Evolutionary conservation across 2,113 vertebrate species (phyloP).

Genomic region (Hiodon tergisus): DNA sequence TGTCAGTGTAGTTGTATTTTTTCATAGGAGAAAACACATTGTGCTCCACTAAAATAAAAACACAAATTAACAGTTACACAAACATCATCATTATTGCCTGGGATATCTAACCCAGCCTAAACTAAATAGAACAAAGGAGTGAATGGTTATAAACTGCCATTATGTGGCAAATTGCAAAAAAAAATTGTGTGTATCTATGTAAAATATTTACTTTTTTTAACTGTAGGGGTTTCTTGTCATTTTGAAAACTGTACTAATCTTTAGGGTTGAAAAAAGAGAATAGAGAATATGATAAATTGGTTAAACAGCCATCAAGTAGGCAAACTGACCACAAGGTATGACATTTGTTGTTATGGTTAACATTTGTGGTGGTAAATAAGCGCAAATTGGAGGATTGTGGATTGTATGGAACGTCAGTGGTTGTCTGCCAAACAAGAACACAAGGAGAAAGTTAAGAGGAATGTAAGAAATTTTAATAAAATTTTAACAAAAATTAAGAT

Average conservation of each 20-base stretch:
- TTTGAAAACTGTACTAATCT: neutral
- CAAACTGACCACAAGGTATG: neutral
- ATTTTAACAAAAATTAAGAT: constrained; percentile 13
- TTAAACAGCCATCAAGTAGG: neutral
- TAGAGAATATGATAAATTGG: neutral
- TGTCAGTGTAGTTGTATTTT: constrained; percentile 13
- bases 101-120: constrained; percentile 28
- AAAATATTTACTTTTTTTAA: constrained; percentile 12
- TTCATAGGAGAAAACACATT: constrained; percentile 5
- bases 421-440: neutral
- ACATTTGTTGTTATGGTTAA: neutral
- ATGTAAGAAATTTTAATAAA: constrained; percentile 23
- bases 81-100: constrained; percentile 9
- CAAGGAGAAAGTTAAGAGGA: constrained; percentile 13
- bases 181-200: constrained; percentile 9
- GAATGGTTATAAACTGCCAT: constrained; percentile 10
- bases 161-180: constrained; percentile 4
- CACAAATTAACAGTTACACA: constrained; percentile 1
- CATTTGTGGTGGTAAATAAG: neutral
- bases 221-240: neutral
- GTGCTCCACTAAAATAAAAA: constrained; percentile 16
- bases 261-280: too few relatives aligned
- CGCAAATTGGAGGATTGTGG: neutral
- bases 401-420: constrained; percentile 4
- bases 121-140: constrained; percentile 23